phyloP scores from a whole-genome alignment of 2,888 invertebrate genomes.

The Ophioninae sp. region DNA sequence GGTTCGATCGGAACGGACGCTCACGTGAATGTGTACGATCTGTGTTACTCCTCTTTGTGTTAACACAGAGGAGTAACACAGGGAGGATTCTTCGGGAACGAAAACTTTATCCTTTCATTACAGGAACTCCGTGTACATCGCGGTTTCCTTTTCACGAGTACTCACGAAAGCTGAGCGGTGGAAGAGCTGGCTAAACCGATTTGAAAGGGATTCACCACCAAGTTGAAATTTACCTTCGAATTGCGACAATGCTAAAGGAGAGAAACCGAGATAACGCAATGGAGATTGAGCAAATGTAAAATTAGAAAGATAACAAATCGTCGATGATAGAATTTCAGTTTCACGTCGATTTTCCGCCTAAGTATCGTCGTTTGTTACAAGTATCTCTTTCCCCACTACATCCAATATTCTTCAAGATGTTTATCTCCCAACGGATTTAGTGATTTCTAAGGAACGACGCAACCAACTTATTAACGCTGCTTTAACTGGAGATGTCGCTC shows the following conservation, averaged over 20 bases:
- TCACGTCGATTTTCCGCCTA: too few species aligned
- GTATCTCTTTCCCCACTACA: background rate
- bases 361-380: background rate
- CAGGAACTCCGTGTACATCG: background rate
- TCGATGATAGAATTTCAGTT: conserved; percentile 29
- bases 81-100: conserved; percentile 7
- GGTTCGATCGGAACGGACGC: background rate
- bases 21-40: background rate
- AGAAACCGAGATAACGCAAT: conserved; percentile 18
- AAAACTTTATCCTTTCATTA: conserved; percentile 41
- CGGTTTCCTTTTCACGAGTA: background rate
- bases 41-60: too few species aligned
- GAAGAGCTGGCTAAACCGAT: conserved; percentile 39
- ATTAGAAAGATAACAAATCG: conserved; percentile 42
- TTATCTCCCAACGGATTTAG: conserved; percentile 28
- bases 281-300: conserved; percentile 36
- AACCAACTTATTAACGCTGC: conserved; percentile 44
- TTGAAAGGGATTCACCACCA: conserved; percentile 28
- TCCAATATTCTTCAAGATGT: conserved; percentile 34
- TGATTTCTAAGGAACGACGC: conserved; percentile 23
- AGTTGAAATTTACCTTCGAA: conserved; percentile 34
- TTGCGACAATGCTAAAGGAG: conserved; percentile 10
- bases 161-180: conserved; percentile 5
- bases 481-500: conserved; percentile 41
- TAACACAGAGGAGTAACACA: background rate